Percentiles rank a stretch among this genome's conserved stretches.
Evolutionary conservation across 2,113 vertebrate species (phyloP).

Genomic region (Petroica traversi): DNA sequence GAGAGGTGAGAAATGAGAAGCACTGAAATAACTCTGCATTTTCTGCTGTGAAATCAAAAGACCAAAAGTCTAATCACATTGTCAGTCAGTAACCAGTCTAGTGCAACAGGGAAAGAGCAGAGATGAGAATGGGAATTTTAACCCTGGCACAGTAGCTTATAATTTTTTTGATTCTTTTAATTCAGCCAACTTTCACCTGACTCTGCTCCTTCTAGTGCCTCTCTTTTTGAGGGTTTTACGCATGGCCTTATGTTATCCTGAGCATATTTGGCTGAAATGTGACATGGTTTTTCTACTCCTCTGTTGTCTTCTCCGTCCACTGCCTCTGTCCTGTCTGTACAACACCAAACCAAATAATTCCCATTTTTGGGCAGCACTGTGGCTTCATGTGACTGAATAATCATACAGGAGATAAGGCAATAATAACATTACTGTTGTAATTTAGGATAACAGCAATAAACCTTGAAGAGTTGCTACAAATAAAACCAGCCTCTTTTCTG

Average conservation of each 20-base stretch:
- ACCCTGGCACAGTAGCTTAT: neutral
- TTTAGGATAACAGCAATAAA: neutral
- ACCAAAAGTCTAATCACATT: neutral
- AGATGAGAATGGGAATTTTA: neutral
- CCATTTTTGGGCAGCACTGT: neutral
- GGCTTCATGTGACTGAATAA: neutral
- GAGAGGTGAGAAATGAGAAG: neutral
- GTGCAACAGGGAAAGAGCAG: neutral
- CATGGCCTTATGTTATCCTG: rapidly evolving
- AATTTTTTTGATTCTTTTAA: neutral
- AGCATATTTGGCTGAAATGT: neutral
- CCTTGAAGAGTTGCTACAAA: neutral
- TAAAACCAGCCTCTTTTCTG: neutral
- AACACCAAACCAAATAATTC: neutral
- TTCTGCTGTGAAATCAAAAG: neutral
- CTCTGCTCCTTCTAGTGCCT: neutral
- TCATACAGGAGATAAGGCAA: neutral
- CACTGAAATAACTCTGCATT: neutral
- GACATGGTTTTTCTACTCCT: neutral
- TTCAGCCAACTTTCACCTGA: neutral
- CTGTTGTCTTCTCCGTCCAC: neutral
- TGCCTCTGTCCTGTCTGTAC: neutral
- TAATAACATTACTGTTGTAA: neutral
- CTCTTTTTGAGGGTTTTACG: neutral
- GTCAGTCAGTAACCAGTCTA: neutral